Base-by-base conservation (phyloP, 2,888 invertebrate species). In the Ferdinandea cuprea region DNA sequence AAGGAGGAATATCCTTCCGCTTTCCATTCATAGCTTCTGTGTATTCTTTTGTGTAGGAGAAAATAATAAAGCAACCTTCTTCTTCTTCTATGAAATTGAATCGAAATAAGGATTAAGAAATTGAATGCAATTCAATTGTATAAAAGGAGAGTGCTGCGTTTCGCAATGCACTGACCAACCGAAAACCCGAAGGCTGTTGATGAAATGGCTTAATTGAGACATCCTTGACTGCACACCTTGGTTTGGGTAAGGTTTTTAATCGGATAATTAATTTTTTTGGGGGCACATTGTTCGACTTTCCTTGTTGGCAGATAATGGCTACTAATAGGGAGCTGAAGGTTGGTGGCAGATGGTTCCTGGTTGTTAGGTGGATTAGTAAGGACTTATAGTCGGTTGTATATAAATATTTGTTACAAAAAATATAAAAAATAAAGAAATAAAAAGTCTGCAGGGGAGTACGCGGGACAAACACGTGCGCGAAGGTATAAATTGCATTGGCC, bases 181-280 rank as follows among this genome's bases (percentile, higher is more conserved):
- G n/a, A n/a, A 74, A 19, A 25, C 48, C 25, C 48, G n/a, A 32
- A 21, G 66, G 52, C 52, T 42, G 11, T 48, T 44, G 37, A 40
- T 11, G 25, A 30, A 30, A 68, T 56, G 56, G 25, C 79, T 68
- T 48, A 63, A 80, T 80, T 80, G 40, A 42, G 74, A 74, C n/a
- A n/a, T 74, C 68, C 74, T 79, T 79, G 74, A 79, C 74, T 79
- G 79, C 59, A 73, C 73, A 68, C 61, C 65, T 59, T 48, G 61
- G 21, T 11, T 48, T 21, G 13, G 42, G 30, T 35, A 68, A 32
- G 74, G 61, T 80, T 80, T 68, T 80, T 68, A 80, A 80, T 80
- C 74, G 79, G 79, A 80, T 80, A 74, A 80, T 74, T 80, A 74
- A 80, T 74, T n/a, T n/a, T n/a, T n/a, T 80, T 63, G 54, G 66